phyloP scores from a whole-genome alignment of 2,888 invertebrate genomes.

The Polyploca ridens region DNA sequence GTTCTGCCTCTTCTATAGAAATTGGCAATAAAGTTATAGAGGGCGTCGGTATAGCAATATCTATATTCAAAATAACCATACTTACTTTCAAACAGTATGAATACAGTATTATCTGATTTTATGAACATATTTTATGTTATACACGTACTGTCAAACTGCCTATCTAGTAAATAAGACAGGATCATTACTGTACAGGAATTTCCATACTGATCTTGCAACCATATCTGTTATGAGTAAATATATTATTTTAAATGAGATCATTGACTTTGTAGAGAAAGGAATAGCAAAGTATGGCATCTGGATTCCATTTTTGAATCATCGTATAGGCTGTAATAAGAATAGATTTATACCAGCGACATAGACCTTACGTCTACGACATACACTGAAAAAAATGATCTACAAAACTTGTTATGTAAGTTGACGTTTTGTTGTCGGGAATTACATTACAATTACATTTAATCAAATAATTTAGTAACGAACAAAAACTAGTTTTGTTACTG shows the following conservation, averaged over 20 bases:
- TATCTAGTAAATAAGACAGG: background rate
- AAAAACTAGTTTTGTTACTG: no score
- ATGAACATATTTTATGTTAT: background rate
- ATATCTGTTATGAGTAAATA: background rate
- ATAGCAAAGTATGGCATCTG: background rate
- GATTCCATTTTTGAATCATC: background rate
- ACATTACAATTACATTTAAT: no score
- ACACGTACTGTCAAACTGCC: background rate
- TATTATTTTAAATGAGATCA: background rate
- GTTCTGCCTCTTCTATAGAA: no score
- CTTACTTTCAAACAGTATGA: constrained; percentile 21
- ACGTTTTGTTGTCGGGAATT: no score
- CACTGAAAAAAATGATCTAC: no score
- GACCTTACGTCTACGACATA: constrained; percentile 10
- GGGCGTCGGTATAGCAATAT: constrained; percentile 11
- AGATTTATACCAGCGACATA: background rate
- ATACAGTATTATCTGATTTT: constrained; percentile 11
- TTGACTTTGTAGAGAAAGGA: background rate
- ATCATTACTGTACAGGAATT: background rate
- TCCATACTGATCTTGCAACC: background rate
- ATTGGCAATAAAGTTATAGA: background rate
- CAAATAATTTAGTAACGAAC: no score
- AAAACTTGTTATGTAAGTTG: no score
- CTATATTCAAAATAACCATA: constrained; percentile 25
- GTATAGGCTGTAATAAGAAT: background rate